Evolutionary conservation across 2,888 invertebrate species (phyloP).

Genomic region (Asteroscopus sphinx): DNA sequence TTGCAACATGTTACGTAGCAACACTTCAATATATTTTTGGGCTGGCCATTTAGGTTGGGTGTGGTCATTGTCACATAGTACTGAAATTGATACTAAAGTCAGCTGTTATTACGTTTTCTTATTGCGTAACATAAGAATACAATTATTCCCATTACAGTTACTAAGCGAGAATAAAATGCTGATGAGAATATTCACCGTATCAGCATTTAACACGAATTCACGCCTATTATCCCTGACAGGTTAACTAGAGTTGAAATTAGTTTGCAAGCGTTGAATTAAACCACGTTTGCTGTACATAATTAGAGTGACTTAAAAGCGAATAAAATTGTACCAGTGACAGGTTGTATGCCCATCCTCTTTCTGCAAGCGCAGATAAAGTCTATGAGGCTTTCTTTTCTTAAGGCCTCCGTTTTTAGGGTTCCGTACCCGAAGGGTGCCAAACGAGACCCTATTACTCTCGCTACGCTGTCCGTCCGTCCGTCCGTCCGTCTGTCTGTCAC

Average conservation of each 20-base stretch:
- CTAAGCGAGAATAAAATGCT: slow-evolving; percentile 11
- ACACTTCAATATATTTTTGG: slow-evolving; percentile 34
- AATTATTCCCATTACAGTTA: no score
- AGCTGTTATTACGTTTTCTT: slow-evolving; percentile 21
- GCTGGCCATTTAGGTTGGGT: slow-evolving; percentile 41
- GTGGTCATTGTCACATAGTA: slow-evolving; percentile 45
- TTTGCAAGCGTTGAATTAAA: slow-evolving; percentile 22
- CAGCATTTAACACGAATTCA: slow-evolving; percentile 32
- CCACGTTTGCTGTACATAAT: slow-evolving; percentile 26
- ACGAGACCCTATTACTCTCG: no score
- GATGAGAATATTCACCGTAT: slow-evolving; percentile 18
- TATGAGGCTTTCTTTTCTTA: no score
- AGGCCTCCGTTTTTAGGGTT: no score
- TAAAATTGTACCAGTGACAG: no score
- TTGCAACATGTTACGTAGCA: slow-evolving; percentile 47
- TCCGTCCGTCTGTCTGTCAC: no score
- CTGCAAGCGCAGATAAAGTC: no score
- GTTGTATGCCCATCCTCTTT: no score
- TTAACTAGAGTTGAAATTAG: slow-evolving; percentile 41
- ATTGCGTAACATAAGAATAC: slow-evolving; percentile 23
- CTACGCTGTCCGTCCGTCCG: no score
- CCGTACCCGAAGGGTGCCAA: no score
- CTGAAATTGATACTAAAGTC: slow-evolving; percentile 37
- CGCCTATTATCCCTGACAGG: slow-evolving; percentile 37
- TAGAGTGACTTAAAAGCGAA: slow-evolving; percentile 26